Evolutionary conservation across 2,888 invertebrate species (phyloP), one percentile per base, ranked within the genome.

Genomic region (Campaea margaritaria): DNA sequence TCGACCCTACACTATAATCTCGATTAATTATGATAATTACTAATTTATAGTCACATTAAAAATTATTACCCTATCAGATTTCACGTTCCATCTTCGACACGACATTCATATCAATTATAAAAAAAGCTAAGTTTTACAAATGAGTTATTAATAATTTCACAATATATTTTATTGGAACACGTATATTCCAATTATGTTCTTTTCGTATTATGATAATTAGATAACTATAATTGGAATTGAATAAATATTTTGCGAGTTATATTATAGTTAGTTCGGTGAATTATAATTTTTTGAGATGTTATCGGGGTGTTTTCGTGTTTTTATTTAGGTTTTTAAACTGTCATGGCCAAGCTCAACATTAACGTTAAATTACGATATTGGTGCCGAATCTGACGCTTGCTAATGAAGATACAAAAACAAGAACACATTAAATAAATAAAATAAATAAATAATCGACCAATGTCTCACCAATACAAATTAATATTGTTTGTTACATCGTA

Each of bases 21-120:
- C 58, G 39, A 50, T 52, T 64, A 59, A 65, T 64, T 63, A 68
- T 58, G 45, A 48, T 63, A 64, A 62, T 60, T 57, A 63, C 47
- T 43, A 49, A 64, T 62, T 67, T 64, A 69, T 51, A 61, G 54
- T 21, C 58, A 59, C 52, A 64, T 69, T 21, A 64, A 67, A 61
- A 66, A 45, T 65, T 50, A 69, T 60, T 63, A 44, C 56, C 57
- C 58, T 58, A 65, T 67, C 57, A 10, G 50, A 63, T 63, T 58
- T 62, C 62, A 62, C 47, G 52, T 51, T 50, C 31, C 52, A 45
- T 53, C 41, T 54, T 62, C 64, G 9, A 48, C 60, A 62, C 66
- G 56, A 60, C 53, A 57, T 63, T 54, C 50, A 46, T 68, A 65
- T 21, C 44, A 67, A 64, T 62, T 63, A 45, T 42, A 52, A 62